phyloP scores from a whole-genome alignment of 2,797 vertebrate genomes.

The Pteronotus mesoamericanus region DNA sequence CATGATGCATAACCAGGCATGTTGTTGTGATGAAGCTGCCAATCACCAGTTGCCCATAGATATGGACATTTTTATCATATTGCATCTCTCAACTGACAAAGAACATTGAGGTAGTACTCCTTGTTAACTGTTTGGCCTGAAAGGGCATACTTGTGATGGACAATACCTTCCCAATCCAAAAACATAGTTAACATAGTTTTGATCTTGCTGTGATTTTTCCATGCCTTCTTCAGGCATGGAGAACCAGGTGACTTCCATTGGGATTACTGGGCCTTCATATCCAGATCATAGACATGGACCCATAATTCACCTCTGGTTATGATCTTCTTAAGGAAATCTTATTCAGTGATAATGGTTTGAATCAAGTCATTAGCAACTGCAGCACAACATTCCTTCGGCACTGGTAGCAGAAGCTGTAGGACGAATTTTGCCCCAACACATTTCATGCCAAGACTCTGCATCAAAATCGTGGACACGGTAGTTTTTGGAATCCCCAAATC shows the following conservation, averaged over 20 bases:
- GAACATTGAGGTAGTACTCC: neutral
- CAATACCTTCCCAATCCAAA: too few species aligned
- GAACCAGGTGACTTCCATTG: too few species aligned
- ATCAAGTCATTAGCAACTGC: neutral
- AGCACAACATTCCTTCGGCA: neutral
- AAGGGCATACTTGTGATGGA: too few species aligned
- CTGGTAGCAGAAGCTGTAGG: neutral
- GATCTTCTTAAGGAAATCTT: neutral
- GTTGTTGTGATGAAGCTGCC: neutral
- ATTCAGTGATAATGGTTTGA: neutral
- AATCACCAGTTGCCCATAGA: neutral
- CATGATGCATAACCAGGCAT: neutral
- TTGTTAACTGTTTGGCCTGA: too few species aligned
- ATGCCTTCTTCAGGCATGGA: too few species aligned
- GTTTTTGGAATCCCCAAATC: neutral
- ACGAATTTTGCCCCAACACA: neutral
- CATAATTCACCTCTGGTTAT: neutral
- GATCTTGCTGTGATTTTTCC: too few species aligned
- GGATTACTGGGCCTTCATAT: too few species aligned
- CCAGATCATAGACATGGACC: too few species aligned
- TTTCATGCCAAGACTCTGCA: neutral
- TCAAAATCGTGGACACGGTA: neutral
- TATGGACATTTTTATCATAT: neutral
- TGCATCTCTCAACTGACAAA: neutral
- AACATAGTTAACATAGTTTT: too few species aligned